Evolutionary conservation across 2,888 invertebrate genomes (phyloP), one percentile per base, ranked within the genome.

Genomic region (Calliopum simillimum): DNA sequence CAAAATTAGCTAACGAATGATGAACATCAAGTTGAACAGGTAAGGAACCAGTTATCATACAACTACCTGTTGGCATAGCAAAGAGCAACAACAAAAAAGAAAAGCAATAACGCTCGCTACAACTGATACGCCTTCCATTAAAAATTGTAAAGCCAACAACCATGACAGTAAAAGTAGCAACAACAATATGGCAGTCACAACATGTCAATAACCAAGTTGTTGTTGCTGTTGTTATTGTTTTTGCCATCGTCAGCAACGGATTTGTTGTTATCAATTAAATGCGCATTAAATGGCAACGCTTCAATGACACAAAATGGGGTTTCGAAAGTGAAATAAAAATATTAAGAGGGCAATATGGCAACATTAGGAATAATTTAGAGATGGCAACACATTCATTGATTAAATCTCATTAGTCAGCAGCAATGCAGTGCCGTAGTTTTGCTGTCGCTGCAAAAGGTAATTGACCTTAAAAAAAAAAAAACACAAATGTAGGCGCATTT

Each of bases 201-300:
- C 63, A 49, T 25, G 33, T 5, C 8, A 41, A 33, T 6, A 33
- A 33, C 63, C 14, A 23, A 23, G 62, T 33, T 23, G 33, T 47
- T 14, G 23, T 46, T 19, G 49, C 8, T n/a, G 62, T 33, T 23
- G 33, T 47, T 14, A 14, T 46, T 19, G 49, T n/a, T n/a, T n/a
- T 23, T 33, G 3, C 4, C 62, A 47, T 13, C 47, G 23, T 23
- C 14, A 53, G 13, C 53, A 23, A 53, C 53, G 16, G 53, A n/a
- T 16, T 49, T 14, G 53, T 64, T 43, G 21, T 64, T 53, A 49
- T 64, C 53, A 64, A 64, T 64, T 64, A 64, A 64, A 64, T 64
- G 64, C 64, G 64, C 53, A 49, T 53, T 53, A 53, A 64, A 64
- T 51, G 64, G 64, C 64, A 53, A 64, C 19, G 19, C 53, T 23